Conservation (phyloP, 2,797 vertebrate genomes). For the Enteromius argenteus region DNA sequence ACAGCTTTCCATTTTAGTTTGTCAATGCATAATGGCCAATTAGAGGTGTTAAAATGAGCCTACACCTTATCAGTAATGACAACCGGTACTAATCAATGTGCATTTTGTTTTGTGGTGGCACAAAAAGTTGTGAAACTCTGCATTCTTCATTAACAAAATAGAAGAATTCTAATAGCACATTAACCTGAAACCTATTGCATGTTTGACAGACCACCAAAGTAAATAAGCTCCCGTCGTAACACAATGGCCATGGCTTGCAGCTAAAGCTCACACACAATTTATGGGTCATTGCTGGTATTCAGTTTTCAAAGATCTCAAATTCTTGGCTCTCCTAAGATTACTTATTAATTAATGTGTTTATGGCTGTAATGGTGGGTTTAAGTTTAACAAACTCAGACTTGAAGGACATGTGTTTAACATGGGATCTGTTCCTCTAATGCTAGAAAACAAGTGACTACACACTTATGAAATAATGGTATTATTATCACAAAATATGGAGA, state of each 20-base stretch:
- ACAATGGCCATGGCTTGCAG: constrained; percentile 49
- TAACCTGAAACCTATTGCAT: constrained; percentile 3
- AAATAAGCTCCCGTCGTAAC: constrained; percentile 30
- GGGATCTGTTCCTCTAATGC: background rate
- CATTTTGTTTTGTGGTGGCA: background rate
- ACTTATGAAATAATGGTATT: background rate
- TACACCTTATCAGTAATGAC: constrained; percentile 1
- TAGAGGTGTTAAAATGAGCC: background rate
- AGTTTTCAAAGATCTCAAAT: constrained; percentile 13
- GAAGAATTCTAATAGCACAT: background rate
- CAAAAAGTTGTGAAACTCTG: background rate
- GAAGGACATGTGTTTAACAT: background rate
- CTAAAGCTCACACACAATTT: constrained; percentile 28
- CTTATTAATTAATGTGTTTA: constrained; percentile 23
- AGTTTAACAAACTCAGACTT: background rate
- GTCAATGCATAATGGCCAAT: background rate
- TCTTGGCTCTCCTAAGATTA: background rate
- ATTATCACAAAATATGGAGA: background rate
- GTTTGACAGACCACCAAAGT: constrained; percentile 22
- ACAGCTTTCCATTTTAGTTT: background rate
- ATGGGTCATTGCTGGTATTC: constrained; percentile 12
- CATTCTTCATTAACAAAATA: background rate
- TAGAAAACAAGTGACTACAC: background rate
- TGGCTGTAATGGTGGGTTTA: background rate
- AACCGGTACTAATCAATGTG: background rate